A percentile compares a stretch with the other conserved stretches of the same genome.
These are phyloP conservation scores for Stenoptilia bipunctidactyla DNA, from an alignment of 2,888 invertebrate species.

Conservation along the genomic window DNA sequence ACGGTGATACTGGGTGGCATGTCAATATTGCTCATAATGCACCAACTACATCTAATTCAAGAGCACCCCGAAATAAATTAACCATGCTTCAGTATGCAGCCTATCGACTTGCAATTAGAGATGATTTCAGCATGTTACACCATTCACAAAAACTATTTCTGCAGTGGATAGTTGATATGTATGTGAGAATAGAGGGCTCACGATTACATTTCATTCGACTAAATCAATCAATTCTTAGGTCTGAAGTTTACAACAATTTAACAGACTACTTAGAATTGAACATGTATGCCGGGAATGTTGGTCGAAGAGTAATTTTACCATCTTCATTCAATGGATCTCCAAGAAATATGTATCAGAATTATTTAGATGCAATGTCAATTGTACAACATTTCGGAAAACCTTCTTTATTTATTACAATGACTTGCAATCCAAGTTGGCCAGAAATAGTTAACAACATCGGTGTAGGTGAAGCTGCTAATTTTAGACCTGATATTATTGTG, in stretches of 20 bases:
- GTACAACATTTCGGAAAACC: slow-evolving; percentile 39
- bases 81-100: too few relatives aligned
- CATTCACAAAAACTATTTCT: too few relatives aligned
- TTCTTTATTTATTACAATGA: slow-evolving; percentile 41
- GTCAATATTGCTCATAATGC: too few relatives aligned
- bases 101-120: too few relatives aligned
- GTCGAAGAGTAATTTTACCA: slow-evolving; percentile 28
- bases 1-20: too few relatives aligned
- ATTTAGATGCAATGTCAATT: slow-evolving; percentile 23
- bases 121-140: too few relatives aligned
- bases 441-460: slow-evolving; percentile 31
- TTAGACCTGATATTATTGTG: slow-evolving; percentile 33
- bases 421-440: too few relatives aligned
- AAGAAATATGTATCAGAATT: background rate
- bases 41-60: too few relatives aligned
- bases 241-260: slow-evolving; percentile 17
- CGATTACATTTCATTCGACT: slow-evolving; percentile 12
- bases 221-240: slow-evolving; percentile 16
- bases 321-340: slow-evolving; percentile 24
- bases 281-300: slow-evolving; percentile 15
- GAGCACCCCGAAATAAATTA: too few relatives aligned
- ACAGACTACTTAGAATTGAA: slow-evolving; percentile 20
- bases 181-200: too few relatives aligned
- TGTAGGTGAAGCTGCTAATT: slow-evolving; percentile 21
- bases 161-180: too few relatives aligned